Percentiles rank a stretch among this genome's conserved stretches.
Conservation (phyloP, 2,888 invertebrate genomes). For the Patella depressa region DNA sequence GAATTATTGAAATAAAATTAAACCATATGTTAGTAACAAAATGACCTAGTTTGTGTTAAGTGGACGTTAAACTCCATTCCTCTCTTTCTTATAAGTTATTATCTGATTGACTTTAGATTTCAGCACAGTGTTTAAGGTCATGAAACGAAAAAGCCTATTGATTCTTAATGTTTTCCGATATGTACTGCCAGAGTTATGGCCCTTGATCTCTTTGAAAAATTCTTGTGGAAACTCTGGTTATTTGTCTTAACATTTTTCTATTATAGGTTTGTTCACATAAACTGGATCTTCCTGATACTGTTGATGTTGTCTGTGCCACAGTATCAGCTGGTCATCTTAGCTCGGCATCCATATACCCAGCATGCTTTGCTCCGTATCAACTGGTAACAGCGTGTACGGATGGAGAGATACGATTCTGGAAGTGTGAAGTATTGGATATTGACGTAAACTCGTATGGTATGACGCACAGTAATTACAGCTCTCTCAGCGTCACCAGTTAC, state of each 20-base stretch:
- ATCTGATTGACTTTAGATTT: too few species aligned
- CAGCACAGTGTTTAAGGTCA: too few species aligned
- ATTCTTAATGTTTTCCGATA: too few species aligned
- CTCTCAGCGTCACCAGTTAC: conserved; percentile 39
- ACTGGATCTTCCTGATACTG: conserved; percentile 88
- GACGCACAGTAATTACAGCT: conserved; percentile 23
- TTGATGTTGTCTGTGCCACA: conserved; percentile 92
- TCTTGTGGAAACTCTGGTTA: too few species aligned
- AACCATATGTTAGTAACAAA: too few species aligned
- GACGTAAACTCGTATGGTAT: conserved; percentile 9
- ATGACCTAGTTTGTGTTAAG: too few species aligned
- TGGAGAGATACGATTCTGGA: conserved; percentile 79
- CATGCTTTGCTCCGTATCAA: conserved; percentile 97
- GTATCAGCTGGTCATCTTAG: conserved; percentile 97
- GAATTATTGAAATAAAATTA: too few species aligned
- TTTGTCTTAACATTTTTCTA: background rate
- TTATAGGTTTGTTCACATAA: conserved; percentile 88
- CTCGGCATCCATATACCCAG: conserved; percentile 97
- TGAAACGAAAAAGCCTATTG: too few species aligned
- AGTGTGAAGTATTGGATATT: conserved; percentile 55
- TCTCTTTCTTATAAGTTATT: too few species aligned
- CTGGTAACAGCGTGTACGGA: conserved; percentile 96
- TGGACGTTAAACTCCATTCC: too few species aligned
- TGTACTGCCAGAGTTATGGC: too few species aligned
- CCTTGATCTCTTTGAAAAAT: too few species aligned